Percentiles rank a stretch among this genome's conserved stretches.
Conservation (phyloP, 1,140 invertebrate genomes). For the Oscheius sp. region DNA sequence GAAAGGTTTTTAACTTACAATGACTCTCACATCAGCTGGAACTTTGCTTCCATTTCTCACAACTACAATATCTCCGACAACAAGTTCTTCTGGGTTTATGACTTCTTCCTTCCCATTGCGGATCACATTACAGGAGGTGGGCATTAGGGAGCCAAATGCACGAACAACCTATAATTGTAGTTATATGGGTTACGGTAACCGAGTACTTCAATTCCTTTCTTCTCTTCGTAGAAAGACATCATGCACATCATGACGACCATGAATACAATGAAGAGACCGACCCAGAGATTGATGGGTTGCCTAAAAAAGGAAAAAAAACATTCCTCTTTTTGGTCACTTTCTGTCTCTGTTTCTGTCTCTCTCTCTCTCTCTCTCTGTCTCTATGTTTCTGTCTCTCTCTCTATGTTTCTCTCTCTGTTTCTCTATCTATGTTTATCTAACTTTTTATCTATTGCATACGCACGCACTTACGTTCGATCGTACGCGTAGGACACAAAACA, state of each 20-base stretch:
- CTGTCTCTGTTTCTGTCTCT: too few relatives aligned
- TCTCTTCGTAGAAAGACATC: slow-evolving; percentile 41
- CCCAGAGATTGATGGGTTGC: slow-evolving; percentile 35
- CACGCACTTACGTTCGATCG: slow-evolving; percentile 19
- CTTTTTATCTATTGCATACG: neutral
- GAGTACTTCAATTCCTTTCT: slow-evolving; percentile 29
- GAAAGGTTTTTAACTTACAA: slow-evolving; percentile 36
- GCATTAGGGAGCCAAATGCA: slow-evolving; percentile 31
- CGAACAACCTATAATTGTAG: slow-evolving; percentile 7
- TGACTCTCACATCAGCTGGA: slow-evolving; percentile 58
- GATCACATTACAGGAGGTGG: slow-evolving; percentile 39
- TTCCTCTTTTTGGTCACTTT: too few relatives aligned
- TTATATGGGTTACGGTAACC: neutral
- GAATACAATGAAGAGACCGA: slow-evolving; percentile 36
- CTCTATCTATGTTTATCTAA: too few relatives aligned
- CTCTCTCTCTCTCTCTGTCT: too few relatives aligned
- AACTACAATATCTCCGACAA: slow-evolving; percentile 52
- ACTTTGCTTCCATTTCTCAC: slow-evolving; percentile 53
- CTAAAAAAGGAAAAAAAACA: too few relatives aligned
- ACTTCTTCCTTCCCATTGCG: slow-evolving; percentile 25
- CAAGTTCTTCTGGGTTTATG: slow-evolving; percentile 44
- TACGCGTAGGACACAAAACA: slow-evolving; percentile 37
- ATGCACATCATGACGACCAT: slow-evolving; percentile 42
- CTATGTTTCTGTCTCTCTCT: too few relatives aligned
- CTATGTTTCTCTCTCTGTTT: too few relatives aligned